Percentiles rank a stretch among this genome's conserved stretches.
phyloP scores from a whole-genome alignment of 2,113 vertebrate genomes.

The Apteryx owenii region DNA sequence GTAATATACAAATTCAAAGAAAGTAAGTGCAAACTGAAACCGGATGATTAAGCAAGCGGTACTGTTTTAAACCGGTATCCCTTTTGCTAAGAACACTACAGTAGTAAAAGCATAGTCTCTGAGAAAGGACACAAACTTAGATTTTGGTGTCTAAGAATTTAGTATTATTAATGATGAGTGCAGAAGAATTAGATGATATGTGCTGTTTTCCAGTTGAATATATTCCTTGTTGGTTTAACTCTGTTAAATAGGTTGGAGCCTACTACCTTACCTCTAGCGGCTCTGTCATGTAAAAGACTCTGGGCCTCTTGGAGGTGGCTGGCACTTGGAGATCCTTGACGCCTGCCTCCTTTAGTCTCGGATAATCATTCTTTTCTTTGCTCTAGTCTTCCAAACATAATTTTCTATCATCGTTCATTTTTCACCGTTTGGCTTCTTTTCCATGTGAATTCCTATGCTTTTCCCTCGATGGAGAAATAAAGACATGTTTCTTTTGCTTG shows the following conservation, averaged over 20 bases:
- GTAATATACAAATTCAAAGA: too few species aligned
- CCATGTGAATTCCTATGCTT: not conserved
- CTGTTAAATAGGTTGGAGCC: not conserved
- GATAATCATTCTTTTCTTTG: not conserved
- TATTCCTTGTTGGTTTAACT: not conserved
- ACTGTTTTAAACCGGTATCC: rapidly evolving
- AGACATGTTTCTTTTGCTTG: not conserved
- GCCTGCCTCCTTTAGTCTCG: not conserved
- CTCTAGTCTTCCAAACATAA: not conserved
- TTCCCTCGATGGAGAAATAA: not conserved
- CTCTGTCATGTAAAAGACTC: not conserved
- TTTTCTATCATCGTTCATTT: not conserved
- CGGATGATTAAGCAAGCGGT: not conserved
- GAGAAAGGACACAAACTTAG: too few species aligned
- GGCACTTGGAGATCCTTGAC: not conserved
- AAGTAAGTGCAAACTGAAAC: not conserved
- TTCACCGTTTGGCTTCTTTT: not conserved
- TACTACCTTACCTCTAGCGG: not conserved
- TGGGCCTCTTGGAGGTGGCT: not conserved
- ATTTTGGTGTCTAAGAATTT: not conserved
- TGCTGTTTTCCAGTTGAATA: not conserved
- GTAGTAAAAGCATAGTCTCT: not conserved
- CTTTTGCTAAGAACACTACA: rapidly evolving
- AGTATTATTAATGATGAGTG: not conserved
- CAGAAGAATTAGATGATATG: not conserved